Percentiles rank a stretch among this genome's conserved stretches.
These are phyloP conservation scores for Limnodromus scolopaceus DNA, from an alignment of 2,797 vertebrate genomes.

Conservation along the genomic window DNA sequence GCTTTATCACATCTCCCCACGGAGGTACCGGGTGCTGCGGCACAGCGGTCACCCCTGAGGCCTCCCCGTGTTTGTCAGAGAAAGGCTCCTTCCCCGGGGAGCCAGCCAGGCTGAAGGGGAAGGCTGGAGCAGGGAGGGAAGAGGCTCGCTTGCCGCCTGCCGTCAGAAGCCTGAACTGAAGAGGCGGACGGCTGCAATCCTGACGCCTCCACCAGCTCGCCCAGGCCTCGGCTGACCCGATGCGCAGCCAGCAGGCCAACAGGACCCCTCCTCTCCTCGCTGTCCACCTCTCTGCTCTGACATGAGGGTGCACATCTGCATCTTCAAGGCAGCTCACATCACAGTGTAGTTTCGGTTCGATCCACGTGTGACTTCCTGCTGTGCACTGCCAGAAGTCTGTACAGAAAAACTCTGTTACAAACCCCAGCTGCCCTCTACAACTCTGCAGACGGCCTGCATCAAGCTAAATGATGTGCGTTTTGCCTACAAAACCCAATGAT, in stretches of 20 bases:
- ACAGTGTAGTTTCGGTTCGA: fast-evolving
- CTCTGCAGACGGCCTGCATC: background rate
- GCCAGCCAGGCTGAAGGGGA: background rate
- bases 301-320: fast-evolving
- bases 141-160: constrained; percentile 43
- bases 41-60: background rate
- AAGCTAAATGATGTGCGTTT: fast-evolving
- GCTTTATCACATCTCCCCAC: background rate
- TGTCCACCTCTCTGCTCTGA: background rate
- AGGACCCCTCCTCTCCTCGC: background rate
- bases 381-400: background rate
- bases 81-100: background rate
- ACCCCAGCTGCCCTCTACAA: background rate
- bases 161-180: constrained; percentile 22
- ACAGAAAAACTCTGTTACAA: background rate
- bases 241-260: background rate
- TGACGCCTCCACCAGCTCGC: fast-evolving
- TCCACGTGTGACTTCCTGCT: background rate
- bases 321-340: background rate
- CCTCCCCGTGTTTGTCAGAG: background rate
- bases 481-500: background rate
- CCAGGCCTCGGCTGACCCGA: fast-evolving
- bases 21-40: fast-evolving
- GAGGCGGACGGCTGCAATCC: background rate
- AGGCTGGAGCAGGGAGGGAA: background rate